Evolutionary conservation across 2,888 invertebrate genomes (phyloP).

Genomic region (Leucoptera coffeella): DNA sequence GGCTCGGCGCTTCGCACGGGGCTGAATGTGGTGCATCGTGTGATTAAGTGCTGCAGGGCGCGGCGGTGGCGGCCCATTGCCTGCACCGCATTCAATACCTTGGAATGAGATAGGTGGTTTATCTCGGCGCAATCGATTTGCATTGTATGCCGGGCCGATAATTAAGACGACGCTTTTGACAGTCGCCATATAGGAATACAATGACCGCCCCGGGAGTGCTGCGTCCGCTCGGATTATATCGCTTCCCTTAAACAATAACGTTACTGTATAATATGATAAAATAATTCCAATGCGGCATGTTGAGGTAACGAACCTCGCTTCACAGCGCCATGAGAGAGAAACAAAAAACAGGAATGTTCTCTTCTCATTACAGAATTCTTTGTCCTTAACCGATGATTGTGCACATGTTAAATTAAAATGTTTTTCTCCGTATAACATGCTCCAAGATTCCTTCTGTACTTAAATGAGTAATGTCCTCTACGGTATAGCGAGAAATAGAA

Average conservation of each 20-base stretch:
- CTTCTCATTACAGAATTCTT: no score
- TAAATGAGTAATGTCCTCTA: no score
- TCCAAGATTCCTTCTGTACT: no score
- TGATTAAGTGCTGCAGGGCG: slow-evolving; percentile 15
- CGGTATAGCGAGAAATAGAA: no score
- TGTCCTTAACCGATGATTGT: no score
- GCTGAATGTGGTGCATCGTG: no score
- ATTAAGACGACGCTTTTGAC: slow-evolving; percentile 54
- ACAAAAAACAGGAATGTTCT: no score
- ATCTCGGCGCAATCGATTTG: slow-evolving; percentile 48
- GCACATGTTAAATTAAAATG: no score
- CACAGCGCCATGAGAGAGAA: no score
- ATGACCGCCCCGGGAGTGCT: slow-evolving; percentile 44
- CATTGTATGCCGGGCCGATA: slow-evolving; percentile 50
- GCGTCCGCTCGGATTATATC: slow-evolving; percentile 34
- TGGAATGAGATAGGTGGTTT: slow-evolving; percentile 31
- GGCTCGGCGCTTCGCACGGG: no score
- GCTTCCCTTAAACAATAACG: slow-evolving; percentile 45
- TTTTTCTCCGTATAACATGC: no score
- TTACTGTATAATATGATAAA: slow-evolving; percentile 39
- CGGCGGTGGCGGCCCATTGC: slow-evolving; percentile 11
- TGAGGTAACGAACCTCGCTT: no score
- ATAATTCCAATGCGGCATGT: slow-evolving; percentile 43
- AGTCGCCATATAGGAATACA: slow-evolving; percentile 53
- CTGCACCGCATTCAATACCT: slow-evolving; percentile 33